Percentiles rank a stretch among this genome's conserved stretches.
These are phyloP conservation scores for Calliphora vicina DNA, from an alignment of 1,140 invertebrate genomes.

Conservation along the genomic window DNA sequence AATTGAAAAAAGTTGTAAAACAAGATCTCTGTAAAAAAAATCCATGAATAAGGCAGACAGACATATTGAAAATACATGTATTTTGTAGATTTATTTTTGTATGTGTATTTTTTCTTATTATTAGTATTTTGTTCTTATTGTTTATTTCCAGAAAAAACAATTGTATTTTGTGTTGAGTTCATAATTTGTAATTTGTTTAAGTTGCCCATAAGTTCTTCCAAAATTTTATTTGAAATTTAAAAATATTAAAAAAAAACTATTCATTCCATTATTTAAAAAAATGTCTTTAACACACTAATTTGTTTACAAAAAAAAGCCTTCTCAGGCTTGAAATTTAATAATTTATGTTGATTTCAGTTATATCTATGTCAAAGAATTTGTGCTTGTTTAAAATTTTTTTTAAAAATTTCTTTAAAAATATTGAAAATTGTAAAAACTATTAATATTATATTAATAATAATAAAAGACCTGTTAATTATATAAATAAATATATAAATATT, in stretches of 20 bases:
- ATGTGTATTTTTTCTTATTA: background rate
- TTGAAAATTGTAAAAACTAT: background rate
- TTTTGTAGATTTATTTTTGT: background rate
- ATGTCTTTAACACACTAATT: background rate
- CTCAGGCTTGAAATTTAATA: background rate
- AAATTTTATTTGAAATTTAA: background rate
- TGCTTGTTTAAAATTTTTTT: background rate
- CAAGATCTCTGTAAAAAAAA: background rate
- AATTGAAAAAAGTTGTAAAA: background rate
- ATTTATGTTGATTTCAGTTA: too few species aligned
- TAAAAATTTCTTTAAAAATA: background rate
- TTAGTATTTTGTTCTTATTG: background rate
- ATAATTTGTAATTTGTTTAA: background rate
- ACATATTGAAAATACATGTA: background rate
- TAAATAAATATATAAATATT: background rate
- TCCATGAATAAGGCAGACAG: background rate
- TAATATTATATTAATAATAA: background rate
- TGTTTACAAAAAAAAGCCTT: background rate
- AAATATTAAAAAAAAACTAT: background rate
- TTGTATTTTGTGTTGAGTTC: too few species aligned
- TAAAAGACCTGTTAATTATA: conserved; percentile 11
- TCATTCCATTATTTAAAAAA: conserved; percentile 19
- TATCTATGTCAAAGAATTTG: background rate
- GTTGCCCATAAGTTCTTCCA: background rate
- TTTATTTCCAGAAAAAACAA: background rate